Evolutionary conservation across 2,888 invertebrate species (phyloP).

Genomic region (Gastracanthus pulcherrimus): DNA sequence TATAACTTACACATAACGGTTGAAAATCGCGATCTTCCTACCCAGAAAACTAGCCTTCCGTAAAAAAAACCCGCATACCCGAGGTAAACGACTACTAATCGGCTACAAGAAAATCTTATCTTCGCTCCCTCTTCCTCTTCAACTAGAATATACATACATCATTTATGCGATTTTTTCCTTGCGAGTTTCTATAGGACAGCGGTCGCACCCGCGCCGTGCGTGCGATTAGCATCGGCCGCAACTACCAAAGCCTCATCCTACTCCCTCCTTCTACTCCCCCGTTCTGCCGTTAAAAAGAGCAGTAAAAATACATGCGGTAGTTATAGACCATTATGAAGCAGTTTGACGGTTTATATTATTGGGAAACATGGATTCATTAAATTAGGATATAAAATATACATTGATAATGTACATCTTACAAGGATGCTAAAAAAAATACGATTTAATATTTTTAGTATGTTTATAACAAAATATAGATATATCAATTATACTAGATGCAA

Average conservation of each 20-base stretch:
- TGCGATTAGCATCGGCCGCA: neutral
- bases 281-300: neutral
- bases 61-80: neutral
- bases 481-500: too few relatives aligned
- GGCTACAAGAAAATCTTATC: neutral
- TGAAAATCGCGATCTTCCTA: neutral
- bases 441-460: too few relatives aligned
- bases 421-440: too few relatives aligned
- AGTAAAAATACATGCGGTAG: too few relatives aligned
- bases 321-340: too few relatives aligned
- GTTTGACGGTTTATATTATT: too few relatives aligned
- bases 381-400: too few relatives aligned
- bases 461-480: too few relatives aligned
- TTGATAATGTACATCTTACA: too few relatives aligned
- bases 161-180: neutral
- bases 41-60: neutral
- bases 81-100: neutral
- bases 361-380: too few relatives aligned
- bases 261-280: neutral
- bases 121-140: neutral
- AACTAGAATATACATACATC: neutral
- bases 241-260: neutral
- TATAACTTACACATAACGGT: neutral
- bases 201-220: neutral
- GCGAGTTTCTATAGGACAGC: neutral